Evolutionary conservation across 2,888 invertebrate genomes (phyloP).

Genomic region (Leptinotarsa haldemani): DNA sequence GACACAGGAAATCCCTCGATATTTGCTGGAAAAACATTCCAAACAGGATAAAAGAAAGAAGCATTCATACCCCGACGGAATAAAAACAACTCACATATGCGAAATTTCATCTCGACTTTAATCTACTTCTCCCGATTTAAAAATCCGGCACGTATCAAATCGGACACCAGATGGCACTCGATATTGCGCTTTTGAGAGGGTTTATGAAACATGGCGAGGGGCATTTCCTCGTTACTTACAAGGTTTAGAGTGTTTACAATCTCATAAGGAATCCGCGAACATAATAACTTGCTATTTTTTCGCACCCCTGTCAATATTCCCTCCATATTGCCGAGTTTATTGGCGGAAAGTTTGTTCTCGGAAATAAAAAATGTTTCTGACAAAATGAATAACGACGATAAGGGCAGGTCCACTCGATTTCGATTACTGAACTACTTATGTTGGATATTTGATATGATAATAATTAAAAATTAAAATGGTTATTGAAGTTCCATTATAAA

Average conservation of each 20-base stretch:
- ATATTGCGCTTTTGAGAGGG: slow-evolving; percentile 24
- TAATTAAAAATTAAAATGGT: too few relatives aligned
- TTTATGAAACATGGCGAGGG: slow-evolving; percentile 30
- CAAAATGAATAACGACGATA: background rate
- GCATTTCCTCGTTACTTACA: slow-evolving; percentile 36
- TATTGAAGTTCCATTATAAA: too few relatives aligned
- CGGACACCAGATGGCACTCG: slow-evolving; percentile 44
- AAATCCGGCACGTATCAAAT: slow-evolving; percentile 45
- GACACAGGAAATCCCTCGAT: background rate
- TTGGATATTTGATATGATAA: too few relatives aligned
- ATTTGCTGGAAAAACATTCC: background rate
- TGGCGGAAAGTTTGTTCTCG: slow-evolving; percentile 6
- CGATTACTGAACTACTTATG: background rate
- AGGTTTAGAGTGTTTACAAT: slow-evolving; percentile 42
- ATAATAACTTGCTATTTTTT: slow-evolving; percentile 28
- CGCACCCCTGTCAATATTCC: slow-evolving; percentile 33
- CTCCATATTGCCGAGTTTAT: slow-evolving; percentile 7
- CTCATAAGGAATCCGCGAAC: slow-evolving; percentile 37
- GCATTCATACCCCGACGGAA: slow-evolving; percentile 29
- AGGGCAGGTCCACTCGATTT: background rate
- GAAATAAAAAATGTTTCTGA: background rate
- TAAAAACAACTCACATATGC: slow-evolving; percentile 37
- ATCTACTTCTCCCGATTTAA: slow-evolving; percentile 42
- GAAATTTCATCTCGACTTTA: slow-evolving; percentile 45
- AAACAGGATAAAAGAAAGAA: background rate